These are phyloP conservation scores for Poeciliopsis presidionis DNA, from an alignment of 2,797 vertebrate genomes.

Conservation along the genomic window DNA sequence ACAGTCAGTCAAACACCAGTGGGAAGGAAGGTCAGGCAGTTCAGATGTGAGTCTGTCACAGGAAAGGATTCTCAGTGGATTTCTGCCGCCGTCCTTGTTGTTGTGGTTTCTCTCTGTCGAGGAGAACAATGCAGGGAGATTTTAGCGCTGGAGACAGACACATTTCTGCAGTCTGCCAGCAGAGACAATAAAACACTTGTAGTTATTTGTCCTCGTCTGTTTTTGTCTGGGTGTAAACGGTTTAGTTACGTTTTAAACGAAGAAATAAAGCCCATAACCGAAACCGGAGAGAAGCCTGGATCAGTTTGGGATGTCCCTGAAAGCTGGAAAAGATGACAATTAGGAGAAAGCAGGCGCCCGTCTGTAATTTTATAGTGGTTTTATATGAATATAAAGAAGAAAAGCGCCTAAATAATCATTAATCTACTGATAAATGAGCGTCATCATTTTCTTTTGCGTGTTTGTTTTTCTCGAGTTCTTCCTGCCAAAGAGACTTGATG, in stretches of 20 bases:
- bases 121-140: slow-evolving; percentile 54
- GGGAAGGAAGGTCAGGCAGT: neutral
- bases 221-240: slow-evolving; percentile 41
- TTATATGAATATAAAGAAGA: neutral
- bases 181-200: slow-evolving; percentile 42
- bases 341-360: neutral
- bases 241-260: slow-evolving; percentile 34
- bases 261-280: slow-evolving; percentile 50
- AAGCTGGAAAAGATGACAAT: neutral
- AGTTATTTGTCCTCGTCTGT: slow-evolving; percentile 33
- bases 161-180: slow-evolving; percentile 41
- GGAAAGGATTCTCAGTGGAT: slow-evolving; percentile 21
- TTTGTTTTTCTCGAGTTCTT: too few relatives aligned
- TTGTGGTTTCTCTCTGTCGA: slow-evolving; percentile 40
- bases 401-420: too few relatives aligned
- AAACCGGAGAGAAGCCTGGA: slow-evolving; percentile 7
- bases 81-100: slow-evolving; percentile 15
- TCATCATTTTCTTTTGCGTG: too few relatives aligned
- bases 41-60: slow-evolving; percentile 13
- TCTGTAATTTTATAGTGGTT: neutral
- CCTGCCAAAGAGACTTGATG: too few relatives aligned
- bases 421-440: too few relatives aligned
- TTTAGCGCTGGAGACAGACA: slow-evolving; percentile 46
- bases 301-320: slow-evolving; percentile 4
- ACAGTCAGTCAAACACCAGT: slow-evolving; percentile 24